Evolutionary conservation across 2,888 invertebrate genomes (phyloP), one percentile per base, ranked within the genome.

Genomic region (Alloplasta piceator): DNA sequence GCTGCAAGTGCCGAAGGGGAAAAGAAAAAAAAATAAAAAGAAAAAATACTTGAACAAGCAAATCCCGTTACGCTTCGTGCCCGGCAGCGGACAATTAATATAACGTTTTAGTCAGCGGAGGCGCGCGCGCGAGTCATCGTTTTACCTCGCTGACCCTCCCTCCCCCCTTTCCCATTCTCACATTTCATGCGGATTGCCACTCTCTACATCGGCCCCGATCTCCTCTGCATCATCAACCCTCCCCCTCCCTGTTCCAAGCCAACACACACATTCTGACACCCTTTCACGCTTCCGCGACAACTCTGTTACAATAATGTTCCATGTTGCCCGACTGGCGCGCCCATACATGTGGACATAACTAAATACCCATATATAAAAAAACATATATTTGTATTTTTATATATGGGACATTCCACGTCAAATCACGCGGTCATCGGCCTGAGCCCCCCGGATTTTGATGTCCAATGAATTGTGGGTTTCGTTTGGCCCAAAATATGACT

Each of bases 301-400:
- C 89, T 84, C 89, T 87, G 90, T 88, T 89, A 91, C 90, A 89
- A 90, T 90, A 90, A 90, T 90, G 88, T 89, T 87, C 86, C 85
- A 84, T 85, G 77, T 64, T 52, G 55, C 41, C 60, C 39, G 50
- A 60, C 66, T 50, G 67, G 72, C 52, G 39, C 66, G 48, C 70
- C 61, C 9, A 48, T 48, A 26, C 26, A 26, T 26, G 68, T 48
- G 48, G 43, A 67, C 58, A 48, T 50, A 58, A 61, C 56, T 74
- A 56, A 48, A 43, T 61, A 55, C 6, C 6, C 10, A 10, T 43
- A 43, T 43, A 43, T n/a, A n/a, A n/a, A n/a, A n/a, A n/a, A n/a
- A n/a, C n/a, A n/a, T n/a, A n/a, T n/a, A n/a, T n/a, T n/a, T n/a
- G n/a, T n/a, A n/a, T n/a, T n/a, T n/a, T n/a, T n/a, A n/a, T n/a